Evolutionary conservation across 1,140 invertebrate species (phyloP), one percentile per base, ranked within the genome.

Genomic region (Lysiphlebus fabarum): DNA sequence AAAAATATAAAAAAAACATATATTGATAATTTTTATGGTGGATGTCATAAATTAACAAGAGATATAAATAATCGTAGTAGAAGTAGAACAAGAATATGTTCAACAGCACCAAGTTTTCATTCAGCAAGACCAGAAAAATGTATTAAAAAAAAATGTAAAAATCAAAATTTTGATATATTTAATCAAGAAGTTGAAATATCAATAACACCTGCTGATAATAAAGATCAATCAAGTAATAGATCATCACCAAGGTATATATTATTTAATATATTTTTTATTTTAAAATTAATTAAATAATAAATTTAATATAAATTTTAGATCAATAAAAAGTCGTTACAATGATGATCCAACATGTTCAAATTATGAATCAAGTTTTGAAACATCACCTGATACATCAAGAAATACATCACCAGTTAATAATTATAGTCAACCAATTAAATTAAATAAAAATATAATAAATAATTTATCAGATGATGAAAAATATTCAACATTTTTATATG

Each of bases 401-500:
- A 53, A n/a, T 17, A 41, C 43, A 34, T 53, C 33, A 36, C 12
- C 10, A 48, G 51, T 40, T 26, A 4, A 1, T 26, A 56, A 56
- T 36, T 10, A 33, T 33, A 11, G 4, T 7, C 7, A 33, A 40
- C 12, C 5, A n/a, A 49, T 7, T 17, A 38, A 11, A 10, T 53
- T 14, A 51, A 37, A 5, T n/a, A 47, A 38, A 40, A 40, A 12
- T 54, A 45, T 14, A 0, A n/a, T 10, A n/a, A 43, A 38, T 44
- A 47, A 42, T 14, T n/a, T 11, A 6, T 49, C 44, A 6, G 76
- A 79, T 7, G 77, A 82, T 37, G 69, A 71, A 7, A 71, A 74
- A 37, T 83, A 82, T 53, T 62, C 77, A 3, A 74, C 76, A 61
- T 82, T 83, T 56, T 60, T 82, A 1, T 79, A 80, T n/a, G 77